These are phyloP conservation scores for Conistra vaccinii DNA, from an alignment of 2,888 invertebrate species.

Conservation along the genomic window DNA sequence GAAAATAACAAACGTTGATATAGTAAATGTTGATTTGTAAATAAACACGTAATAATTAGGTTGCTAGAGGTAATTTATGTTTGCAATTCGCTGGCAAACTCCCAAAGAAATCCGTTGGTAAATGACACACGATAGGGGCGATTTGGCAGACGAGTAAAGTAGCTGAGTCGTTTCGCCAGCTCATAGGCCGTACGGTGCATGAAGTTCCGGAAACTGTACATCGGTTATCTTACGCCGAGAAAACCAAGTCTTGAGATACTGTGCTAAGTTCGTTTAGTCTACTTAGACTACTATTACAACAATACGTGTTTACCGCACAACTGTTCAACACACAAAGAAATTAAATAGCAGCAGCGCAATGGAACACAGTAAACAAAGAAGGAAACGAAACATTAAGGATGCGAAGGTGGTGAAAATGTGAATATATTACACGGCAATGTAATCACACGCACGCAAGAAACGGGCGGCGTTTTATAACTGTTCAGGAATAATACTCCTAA, in stretches of 20 bases:
- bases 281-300: conserved; percentile 8
- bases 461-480: conserved; percentile 78
- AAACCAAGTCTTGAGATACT: not conserved
- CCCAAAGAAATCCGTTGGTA: conserved; percentile 75
- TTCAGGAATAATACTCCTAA: conserved; percentile 83
- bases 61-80: conserved; percentile 71
- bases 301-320: conserved; percentile 23
- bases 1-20: conserved; percentile 28
- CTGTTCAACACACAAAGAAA: conserved; percentile 58
- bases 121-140: conserved; percentile 75
- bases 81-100: conserved; percentile 73
- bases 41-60: conserved; percentile 70
- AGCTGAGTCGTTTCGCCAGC: conserved; percentile 69
- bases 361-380: conserved; percentile 75
- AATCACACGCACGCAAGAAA: conserved; percentile 89
- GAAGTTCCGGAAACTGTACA: conserved; percentile 69
- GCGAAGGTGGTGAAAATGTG: conserved; percentile 89
- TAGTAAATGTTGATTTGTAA: conserved; percentile 49
- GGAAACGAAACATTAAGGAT: conserved; percentile 86
- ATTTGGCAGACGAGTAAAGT: conserved; percentile 76
- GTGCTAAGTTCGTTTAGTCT: conserved; percentile 8
- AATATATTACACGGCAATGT: conserved; percentile 88
- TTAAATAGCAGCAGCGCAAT: conserved; percentile 60
- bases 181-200: conserved; percentile 63
- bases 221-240: conserved; percentile 67